A percentile compares a stretch with the other conserved stretches of the same genome.
Evolutionary conservation across 2,113 vertebrate species (phyloP).

Genomic region (Gallinago undulata): DNA sequence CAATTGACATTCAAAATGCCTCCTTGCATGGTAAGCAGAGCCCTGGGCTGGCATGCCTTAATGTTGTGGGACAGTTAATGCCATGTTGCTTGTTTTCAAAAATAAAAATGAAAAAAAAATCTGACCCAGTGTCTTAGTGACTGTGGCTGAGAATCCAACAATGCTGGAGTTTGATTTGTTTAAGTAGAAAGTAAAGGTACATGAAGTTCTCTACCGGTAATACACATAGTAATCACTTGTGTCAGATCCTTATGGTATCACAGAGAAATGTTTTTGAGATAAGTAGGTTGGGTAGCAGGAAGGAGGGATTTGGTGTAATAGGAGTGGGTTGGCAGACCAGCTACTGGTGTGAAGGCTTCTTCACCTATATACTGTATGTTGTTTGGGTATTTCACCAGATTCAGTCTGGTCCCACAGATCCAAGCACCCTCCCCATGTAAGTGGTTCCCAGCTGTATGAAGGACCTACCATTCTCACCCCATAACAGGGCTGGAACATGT

Average conservation of each 20-base stretch:
- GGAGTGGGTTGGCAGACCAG: neutral
- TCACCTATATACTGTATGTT: neutral
- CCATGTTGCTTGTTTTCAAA: neutral
- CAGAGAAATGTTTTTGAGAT: neutral
- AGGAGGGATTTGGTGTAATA: neutral
- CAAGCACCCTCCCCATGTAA: neutral
- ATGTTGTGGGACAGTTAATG: neutral
- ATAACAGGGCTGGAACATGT: neutral
- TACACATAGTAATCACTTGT: neutral
- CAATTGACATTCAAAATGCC: slow-evolving; percentile 88
- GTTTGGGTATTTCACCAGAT: neutral
- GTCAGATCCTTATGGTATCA: neutral
- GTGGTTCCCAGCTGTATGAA: neutral
- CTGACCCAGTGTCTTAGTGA: neutral
- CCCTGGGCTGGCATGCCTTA: neutral
- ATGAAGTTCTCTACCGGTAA: neutral
- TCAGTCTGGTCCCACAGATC: neutral
- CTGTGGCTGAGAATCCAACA: neutral
- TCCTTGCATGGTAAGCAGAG: slow-evolving; percentile 82
- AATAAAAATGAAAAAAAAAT: neutral
- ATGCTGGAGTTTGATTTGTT: neutral
- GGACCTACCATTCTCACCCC: neutral
- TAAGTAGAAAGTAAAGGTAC: neutral
- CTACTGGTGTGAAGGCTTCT: neutral
- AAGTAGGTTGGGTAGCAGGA: neutral